Percentiles rank a stretch among this genome's conserved stretches.
Evolutionary conservation across 2,113 vertebrate genomes (phyloP).

Genomic region (Atherinomorus stipes): DNA sequence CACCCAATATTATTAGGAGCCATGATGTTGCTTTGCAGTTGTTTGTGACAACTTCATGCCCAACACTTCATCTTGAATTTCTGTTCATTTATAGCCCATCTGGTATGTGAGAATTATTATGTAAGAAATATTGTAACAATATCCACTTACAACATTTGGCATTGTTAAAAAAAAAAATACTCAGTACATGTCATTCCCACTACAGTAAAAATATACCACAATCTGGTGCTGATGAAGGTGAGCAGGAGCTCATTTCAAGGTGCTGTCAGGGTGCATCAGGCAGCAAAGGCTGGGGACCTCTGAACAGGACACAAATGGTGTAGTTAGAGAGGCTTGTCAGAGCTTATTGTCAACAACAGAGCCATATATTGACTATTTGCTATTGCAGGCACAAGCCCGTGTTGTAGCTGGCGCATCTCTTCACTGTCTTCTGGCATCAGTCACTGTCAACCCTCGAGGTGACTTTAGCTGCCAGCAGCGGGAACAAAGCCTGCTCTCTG

Average conservation of each 20-base stretch:
- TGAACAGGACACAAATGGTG: conserved; percentile 32
- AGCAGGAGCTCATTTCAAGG: conserved; percentile 18
- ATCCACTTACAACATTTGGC: too few species aligned
- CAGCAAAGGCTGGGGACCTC: conserved; percentile 27
- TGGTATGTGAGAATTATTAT: not conserved
- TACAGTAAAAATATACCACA: conserved; percentile 3
- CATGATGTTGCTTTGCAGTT: too few species aligned
- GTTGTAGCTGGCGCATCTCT: conserved; percentile 36
- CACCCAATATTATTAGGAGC: too few species aligned
- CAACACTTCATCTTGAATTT: too few species aligned
- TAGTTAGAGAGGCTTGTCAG: conserved; percentile 39
- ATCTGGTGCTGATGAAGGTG: not conserved
- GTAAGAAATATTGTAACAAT: too few species aligned
- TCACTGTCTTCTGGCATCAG: conserved; percentile 59
- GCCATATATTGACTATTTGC: conserved; percentile 56
- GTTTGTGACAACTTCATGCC: too few species aligned
- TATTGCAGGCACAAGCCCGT: conserved; percentile 21
- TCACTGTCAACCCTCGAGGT: conserved; percentile 60
- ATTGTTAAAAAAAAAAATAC: too few species aligned
- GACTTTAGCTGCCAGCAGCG: conserved; percentile 71
- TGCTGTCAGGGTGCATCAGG: conserved; percentile 8
- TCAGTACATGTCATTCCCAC: too few species aligned
- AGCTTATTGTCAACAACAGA: conserved; percentile 19
- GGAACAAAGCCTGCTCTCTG: conserved; percentile 54
- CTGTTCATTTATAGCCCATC: too few species aligned